Evolutionary conservation across 2,797 vertebrate species (phyloP).

Genomic region (Diplodus sargus): DNA sequence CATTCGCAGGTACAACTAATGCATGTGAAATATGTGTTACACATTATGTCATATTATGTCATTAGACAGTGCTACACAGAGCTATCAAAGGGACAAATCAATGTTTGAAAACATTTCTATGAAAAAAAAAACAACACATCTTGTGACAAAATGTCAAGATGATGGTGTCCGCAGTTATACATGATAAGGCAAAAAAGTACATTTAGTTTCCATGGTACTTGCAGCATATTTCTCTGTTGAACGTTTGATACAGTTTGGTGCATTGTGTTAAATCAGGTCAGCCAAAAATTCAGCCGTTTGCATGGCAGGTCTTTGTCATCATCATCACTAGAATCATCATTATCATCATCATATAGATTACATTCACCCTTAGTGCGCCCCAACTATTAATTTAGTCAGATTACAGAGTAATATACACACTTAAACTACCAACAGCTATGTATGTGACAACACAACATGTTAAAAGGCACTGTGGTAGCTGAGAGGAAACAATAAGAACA

Average conservation of each 20-base stretch:
- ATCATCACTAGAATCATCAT: background rate
- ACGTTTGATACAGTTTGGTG: slow-evolving; percentile 7
- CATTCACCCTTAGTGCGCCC: background rate
- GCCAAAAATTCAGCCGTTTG: slow-evolving; percentile 10
- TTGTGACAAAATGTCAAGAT: background rate
- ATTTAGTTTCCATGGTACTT: background rate
- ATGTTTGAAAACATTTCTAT: no score
- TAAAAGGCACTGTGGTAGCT: background rate
- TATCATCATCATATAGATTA: background rate
- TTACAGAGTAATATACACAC: background rate
- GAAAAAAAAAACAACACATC: no score
- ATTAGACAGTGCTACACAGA: no score
- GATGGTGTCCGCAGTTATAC: slow-evolving; percentile 7
- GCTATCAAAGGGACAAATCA: background rate
- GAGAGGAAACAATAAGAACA: background rate
- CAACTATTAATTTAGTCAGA: slow-evolving; percentile 2
- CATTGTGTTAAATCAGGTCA: slow-evolving; percentile 7
- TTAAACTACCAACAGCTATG: background rate
- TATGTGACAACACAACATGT: background rate
- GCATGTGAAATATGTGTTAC: background rate
- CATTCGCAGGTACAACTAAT: background rate
- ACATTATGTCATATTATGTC: no score
- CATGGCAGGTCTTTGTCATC: background rate
- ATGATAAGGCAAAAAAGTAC: slow-evolving; percentile 23
- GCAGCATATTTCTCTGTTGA: slow-evolving; percentile 7